Evolutionary conservation across 2,888 invertebrate genomes (phyloP).

Genomic region (Poecilobothrus nobilitatus): DNA sequence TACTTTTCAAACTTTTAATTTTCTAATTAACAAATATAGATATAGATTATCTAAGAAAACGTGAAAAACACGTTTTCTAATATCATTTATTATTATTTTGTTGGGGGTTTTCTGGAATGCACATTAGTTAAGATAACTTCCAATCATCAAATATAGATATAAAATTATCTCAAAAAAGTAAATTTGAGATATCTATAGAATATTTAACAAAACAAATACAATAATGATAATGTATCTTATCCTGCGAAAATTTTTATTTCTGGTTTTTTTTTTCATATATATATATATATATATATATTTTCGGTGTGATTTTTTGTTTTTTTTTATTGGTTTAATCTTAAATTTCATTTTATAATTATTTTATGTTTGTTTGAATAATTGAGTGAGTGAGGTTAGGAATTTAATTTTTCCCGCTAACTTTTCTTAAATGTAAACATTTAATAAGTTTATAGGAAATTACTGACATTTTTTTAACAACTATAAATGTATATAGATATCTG

Average conservation of each 20-base stretch:
- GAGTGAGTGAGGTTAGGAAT: neutral
- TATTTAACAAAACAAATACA: neutral
- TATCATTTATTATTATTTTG: neutral
- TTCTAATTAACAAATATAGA: neutral
- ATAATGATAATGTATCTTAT: slow-evolving; percentile 6
- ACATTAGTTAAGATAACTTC: slow-evolving; percentile 6
- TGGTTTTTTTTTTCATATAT: neutral
- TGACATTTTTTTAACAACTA: no score
- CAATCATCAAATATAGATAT: slow-evolving; percentile 4
- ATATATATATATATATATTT: no score
- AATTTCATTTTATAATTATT: neutral
- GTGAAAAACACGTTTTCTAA: neutral
- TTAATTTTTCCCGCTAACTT: neutral
- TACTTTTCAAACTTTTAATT: neutral
- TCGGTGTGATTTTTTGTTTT: neutral
- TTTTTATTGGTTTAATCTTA: neutral
- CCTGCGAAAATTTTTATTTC: neutral
- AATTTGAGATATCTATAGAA: slow-evolving; percentile 4
- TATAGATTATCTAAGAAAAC: neutral
- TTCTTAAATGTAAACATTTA: no score
- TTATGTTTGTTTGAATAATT: neutral
- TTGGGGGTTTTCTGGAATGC: slow-evolving; percentile 6
- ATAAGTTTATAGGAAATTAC: no score
- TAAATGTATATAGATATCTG: no score
- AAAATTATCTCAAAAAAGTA: slow-evolving; percentile 2